Evolutionary conservation across 2,888 invertebrate species (phyloP), one percentile per base, ranked within the genome.

Genomic region (Eilema depressum): DNA sequence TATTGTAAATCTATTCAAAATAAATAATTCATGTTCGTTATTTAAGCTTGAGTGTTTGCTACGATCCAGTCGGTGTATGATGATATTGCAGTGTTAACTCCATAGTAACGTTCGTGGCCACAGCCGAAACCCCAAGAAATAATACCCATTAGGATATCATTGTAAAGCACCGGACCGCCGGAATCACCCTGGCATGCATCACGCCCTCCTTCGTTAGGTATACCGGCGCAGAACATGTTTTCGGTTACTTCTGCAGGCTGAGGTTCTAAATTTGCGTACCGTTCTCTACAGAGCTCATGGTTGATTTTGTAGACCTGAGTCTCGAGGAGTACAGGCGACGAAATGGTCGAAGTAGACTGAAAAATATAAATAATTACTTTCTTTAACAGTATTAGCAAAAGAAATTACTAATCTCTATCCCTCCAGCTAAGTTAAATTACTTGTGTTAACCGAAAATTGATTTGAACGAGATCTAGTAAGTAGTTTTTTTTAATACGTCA

Each of bases 41-140:
- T 30, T 61, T 33, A 61, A n/a, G 0, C 10, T 14, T 1, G n/a
- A 4, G 61, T n/a, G n/a, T 30, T 30, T 0, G 7, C 10, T 2
- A 61, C 28, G n/a, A 61, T 61, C 61, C 61, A 61, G 8, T 61
- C 3, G 1, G 61, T 30, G n/a, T n/a, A 61, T 0, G 88, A 26
- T 8, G 88, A 74, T 66, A 96, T 91, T 14, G 91, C 87, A 17
- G 94, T 89, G 83, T 92, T 96, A 72, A 96, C 88, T 23, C 96
- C 95, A 3, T 96, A 96, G 86, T 86, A 95, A 63, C 85, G 83
- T 5, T 84, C 88, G 69, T 91, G 86, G 25, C 93, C 95, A 77
- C 96, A 96, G 4, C 93, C 93, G 41, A 88, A 82, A 73, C 95
- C 95, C 93, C 95, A 96, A 68, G 96, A 96, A 20, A 95, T 91